Evolutionary conservation across 2,888 invertebrate species (phyloP), one percentile per base, ranked within the genome.

Genomic region (Andricus curvator): DNA sequence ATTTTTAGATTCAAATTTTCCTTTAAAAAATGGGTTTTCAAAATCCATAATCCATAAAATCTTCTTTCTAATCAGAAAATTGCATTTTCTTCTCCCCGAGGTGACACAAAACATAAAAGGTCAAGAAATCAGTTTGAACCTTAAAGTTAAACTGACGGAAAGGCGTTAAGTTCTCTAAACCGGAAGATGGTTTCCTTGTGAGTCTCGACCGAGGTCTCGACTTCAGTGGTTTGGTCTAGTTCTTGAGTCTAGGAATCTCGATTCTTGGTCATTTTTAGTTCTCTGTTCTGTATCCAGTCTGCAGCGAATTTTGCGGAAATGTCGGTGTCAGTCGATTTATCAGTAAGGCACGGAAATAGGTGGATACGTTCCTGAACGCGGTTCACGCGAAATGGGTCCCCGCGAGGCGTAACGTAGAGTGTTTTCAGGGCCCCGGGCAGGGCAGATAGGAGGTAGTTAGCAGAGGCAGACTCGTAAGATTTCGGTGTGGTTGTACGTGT

Each of bases 381-480:
- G 81, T 81, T 88, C 89, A 88, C 90, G 90, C 89, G 90, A 91
- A 91, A 91, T 90, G 89, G 90, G 91, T 91, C 91, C 90, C 90
- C 90, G 90, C 90, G 89, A 91, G 91, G 91, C 90, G 90, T 89
- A 90, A 89, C 90, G 90, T 88, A 85, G 88, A 90, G 88, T 89
- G 89, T 89, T 91, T 90, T 90, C 91, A 89, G 90, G 91, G 90
- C 91, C 91, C 89, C 89, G 88, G 91, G 91, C 90, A 86, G 88
- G 86, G 85, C 85, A 89, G 89, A 90, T 89, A 89, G 89, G 88
- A 90, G 91, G 91, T 90, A 91, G 91, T 91, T 91, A 91, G 90
- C 89, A 85, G 87, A 87, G 86, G 87, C 89, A 90, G 88, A 84
- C 89, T 89, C 90, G 89, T 90, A 90, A 90, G 90, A 90, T 90